A percentile compares a stretch with the other conserved stretches of the same genome.
Evolutionary conservation across 2,888 invertebrate species (phyloP).

Genomic region (Tromatobia lineatoria): DNA sequence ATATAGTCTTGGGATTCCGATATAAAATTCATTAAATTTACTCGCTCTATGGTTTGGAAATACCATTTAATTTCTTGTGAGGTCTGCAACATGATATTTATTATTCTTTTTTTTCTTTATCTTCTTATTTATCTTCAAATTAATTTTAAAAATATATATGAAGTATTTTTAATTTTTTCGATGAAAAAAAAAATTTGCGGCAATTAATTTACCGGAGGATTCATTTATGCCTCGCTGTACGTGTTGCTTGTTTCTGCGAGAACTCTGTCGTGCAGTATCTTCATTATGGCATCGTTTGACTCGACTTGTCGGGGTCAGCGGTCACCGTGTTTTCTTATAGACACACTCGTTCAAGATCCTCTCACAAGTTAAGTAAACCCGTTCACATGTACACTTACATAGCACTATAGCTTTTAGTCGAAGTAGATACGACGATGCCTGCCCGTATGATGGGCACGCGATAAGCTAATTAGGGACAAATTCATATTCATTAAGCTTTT

Average conservation of each 20-base stretch:
- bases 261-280: slow-evolving; percentile 35
- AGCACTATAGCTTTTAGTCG: slow-evolving; percentile 22
- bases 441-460: slow-evolving; percentile 54
- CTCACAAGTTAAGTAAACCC: slow-evolving; percentile 36
- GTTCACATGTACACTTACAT: slow-evolving; percentile 25
- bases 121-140: no score
- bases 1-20: no score
- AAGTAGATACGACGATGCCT: slow-evolving; percentile 4
- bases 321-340: slow-evolving; percentile 20
- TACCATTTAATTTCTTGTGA: no score
- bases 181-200: no score
- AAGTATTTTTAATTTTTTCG: no score
- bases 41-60: neutral
- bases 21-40: no score
- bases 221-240: neutral
- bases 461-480: slow-evolving; percentile 59
- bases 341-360: slow-evolving; percentile 34
- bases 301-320: slow-evolving; percentile 24
- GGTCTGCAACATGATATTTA: no score
- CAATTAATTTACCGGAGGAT: no score
- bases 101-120: no score
- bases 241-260: slow-evolving; percentile 13
- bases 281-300: slow-evolving; percentile 57
- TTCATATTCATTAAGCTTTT: slow-evolving; percentile 35
- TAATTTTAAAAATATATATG: no score